A percentile compares a stretch with the other conserved stretches of the same genome.
Conservation (phyloP, 2,888 invertebrate species). For the Sminthurinus aureus region DNA sequence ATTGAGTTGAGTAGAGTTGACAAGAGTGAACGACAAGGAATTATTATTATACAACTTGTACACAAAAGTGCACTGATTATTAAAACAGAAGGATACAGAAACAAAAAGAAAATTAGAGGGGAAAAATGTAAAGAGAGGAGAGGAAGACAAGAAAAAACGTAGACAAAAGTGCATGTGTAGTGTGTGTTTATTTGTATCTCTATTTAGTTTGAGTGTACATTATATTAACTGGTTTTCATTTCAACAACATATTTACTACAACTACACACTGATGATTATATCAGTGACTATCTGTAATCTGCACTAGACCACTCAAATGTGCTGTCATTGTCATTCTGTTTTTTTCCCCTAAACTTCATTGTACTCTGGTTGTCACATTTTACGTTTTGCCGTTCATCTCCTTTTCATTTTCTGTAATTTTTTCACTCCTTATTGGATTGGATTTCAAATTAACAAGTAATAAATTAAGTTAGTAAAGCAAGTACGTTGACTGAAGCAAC, state of each 20-base stretch:
- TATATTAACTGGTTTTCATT: background rate
- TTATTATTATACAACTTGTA: background rate
- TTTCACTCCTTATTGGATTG: background rate
- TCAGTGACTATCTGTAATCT: background rate
- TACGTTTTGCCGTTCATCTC: background rate
- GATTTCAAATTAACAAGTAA: background rate
- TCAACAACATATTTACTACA: background rate
- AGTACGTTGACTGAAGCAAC: too few species aligned
- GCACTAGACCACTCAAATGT: background rate
- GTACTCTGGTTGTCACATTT: background rate
- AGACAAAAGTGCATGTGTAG: background rate
- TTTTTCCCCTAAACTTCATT: too few species aligned
- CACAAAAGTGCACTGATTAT: background rate
- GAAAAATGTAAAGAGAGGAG: too few species aligned
- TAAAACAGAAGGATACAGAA: background rate
- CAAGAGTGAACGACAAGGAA: background rate
- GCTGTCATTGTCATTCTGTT: too few species aligned
- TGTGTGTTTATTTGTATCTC: background rate
- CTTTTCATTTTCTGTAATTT: background rate
- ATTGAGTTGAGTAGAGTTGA: background rate
- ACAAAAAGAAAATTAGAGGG: too few species aligned
- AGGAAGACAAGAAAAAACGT: background rate
- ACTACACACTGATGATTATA: background rate
- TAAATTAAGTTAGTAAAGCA: too few species aligned
- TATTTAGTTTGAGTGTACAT: too few species aligned